Conservation (phyloP, 1,140 invertebrate species). For the Coenobita brevimanus region DNA sequence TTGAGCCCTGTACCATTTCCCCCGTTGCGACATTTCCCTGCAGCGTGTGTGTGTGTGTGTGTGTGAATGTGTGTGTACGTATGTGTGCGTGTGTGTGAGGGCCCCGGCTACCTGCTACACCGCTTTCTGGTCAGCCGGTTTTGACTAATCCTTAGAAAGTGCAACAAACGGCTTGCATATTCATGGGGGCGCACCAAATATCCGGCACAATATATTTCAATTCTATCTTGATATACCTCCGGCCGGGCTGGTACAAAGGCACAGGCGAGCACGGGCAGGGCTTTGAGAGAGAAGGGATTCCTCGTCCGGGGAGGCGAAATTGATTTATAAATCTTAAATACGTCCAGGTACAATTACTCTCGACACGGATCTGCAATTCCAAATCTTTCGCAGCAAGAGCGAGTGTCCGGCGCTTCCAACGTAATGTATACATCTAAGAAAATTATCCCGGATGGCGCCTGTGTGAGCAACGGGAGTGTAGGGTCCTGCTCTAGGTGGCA, state of each 20-base stretch:
- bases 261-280: background rate
- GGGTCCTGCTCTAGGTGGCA: no score
- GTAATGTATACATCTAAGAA: slow-evolving; percentile 51
- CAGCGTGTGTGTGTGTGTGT: background rate
- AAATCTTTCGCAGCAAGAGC: slow-evolving; percentile 27
- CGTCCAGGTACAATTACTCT: slow-evolving; percentile 58
- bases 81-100: background rate
- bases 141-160: slow-evolving; percentile 57
- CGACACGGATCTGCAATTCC: slow-evolving; percentile 54
- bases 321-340: slow-evolving; percentile 67
- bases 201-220: slow-evolving; percentile 57
- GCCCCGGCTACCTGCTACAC: background rate
- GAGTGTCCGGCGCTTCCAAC: background rate
- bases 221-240: slow-evolving; percentile 62
- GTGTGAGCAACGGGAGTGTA: no score
- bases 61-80: slow-evolving; percentile 6
- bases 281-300: slow-evolving; percentile 48
- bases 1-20: background rate
- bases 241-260: slow-evolving; percentile 44
- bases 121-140: slow-evolving; percentile 38
- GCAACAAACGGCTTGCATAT: slow-evolving; percentile 59
- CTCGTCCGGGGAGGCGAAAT: slow-evolving; percentile 14
- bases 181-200: slow-evolving; percentile 53
- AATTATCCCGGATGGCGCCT: background rate
- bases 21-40: no score